Percentiles rank a stretch among this genome's conserved stretches.
Evolutionary conservation across 2,113 vertebrate species (phyloP).

Genomic region (Phainopepla nitens): DNA sequence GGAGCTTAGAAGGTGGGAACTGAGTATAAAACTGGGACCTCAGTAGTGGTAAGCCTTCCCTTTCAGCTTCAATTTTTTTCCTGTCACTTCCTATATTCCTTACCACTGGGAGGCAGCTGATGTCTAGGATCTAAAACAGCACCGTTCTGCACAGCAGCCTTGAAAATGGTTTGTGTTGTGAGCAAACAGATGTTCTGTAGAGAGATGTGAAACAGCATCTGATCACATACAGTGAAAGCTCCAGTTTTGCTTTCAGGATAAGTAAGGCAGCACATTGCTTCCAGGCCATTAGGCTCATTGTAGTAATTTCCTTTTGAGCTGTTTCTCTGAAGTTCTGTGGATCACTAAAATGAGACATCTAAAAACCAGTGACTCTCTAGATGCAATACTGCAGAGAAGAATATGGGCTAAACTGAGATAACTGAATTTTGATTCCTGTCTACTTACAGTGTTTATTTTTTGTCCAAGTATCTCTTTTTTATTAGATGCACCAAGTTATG

Average conservation of each 20-base stretch:
- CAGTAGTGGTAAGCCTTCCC: not conserved
- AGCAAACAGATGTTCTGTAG: not conserved
- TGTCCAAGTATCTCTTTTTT: not conserved
- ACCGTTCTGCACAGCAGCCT: not conserved
- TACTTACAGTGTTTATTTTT: not conserved
- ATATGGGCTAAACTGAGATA: not conserved
- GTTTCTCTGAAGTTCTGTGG: not conserved
- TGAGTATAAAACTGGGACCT: not conserved
- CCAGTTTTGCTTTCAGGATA: not conserved
- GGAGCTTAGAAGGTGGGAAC: not conserved
- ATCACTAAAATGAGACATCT: not conserved
- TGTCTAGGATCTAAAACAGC: not conserved
- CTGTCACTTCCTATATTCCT: not conserved
- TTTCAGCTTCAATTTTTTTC: not conserved
- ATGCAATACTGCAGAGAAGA: not conserved
- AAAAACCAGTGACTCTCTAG: not conserved
- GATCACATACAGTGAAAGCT: not conserved
- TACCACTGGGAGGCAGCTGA: slow-evolving; percentile 14
- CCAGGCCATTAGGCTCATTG: not conserved
- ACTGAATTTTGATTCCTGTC: not conserved
- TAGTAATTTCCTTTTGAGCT: not conserved
- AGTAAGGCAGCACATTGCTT: not conserved
- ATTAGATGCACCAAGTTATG: not conserved
- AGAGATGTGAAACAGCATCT: not conserved
- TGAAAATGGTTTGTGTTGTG: not conserved